Percentiles rank a stretch among this genome's conserved stretches.
phyloP scores from a whole-genome alignment of 1,140 invertebrate genomes.

The Neodiprion virginianus region DNA sequence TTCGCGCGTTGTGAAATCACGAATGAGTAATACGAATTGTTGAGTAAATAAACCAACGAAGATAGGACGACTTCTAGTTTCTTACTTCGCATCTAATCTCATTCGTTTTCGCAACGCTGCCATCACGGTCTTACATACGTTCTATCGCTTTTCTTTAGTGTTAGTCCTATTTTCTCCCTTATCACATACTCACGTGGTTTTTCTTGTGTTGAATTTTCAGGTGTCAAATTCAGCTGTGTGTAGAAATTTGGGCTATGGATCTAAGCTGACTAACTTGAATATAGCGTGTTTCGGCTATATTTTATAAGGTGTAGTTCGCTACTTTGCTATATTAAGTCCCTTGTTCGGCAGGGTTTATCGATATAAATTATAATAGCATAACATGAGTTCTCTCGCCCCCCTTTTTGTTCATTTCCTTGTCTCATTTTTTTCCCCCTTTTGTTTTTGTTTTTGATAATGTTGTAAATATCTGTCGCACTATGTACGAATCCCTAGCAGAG shows the following conservation, averaged over 20 bases:
- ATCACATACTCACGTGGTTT: slow-evolving; percentile 15
- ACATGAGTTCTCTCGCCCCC: neutral
- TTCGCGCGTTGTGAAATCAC: neutral
- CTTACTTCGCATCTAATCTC: neutral
- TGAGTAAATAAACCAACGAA: no score
- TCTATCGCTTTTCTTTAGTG: neutral
- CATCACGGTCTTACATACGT: neutral
- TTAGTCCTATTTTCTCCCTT: slow-evolving; percentile 11
- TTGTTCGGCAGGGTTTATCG: neutral
- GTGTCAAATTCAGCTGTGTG: slow-evolving; percentile 81
- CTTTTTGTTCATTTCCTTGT: neutral
- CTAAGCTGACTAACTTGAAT: slow-evolving; percentile 53
- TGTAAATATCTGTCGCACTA: no score
- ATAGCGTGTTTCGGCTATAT: slow-evolving; percentile 49
- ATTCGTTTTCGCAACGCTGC: neutral
- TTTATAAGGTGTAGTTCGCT: slow-evolving; percentile 48
- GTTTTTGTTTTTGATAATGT: neutral
- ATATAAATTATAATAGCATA: neutral
- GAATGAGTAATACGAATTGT: no score
- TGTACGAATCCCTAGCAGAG: no score
- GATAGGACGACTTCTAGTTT: neutral
- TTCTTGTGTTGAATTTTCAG: slow-evolving; percentile 52
- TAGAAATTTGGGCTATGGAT: slow-evolving; percentile 55
- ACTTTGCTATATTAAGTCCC: neutral
- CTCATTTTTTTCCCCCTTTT: neutral